These are phyloP conservation scores for Carapus acus DNA, from an alignment of 2,797 vertebrate species.

Conservation along the genomic window DNA sequence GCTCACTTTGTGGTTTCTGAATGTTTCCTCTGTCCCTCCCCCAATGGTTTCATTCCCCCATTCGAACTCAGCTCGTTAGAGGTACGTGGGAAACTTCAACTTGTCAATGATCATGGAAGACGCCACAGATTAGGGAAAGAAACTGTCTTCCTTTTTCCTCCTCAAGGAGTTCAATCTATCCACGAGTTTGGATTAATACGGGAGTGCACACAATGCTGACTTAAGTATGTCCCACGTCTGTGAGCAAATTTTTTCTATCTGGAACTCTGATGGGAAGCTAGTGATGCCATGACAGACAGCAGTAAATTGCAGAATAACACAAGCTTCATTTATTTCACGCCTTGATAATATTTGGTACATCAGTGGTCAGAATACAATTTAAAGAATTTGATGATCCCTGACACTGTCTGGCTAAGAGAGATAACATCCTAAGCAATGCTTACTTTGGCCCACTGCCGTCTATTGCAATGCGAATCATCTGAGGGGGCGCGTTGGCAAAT, in stretches of 20 bases:
- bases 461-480: background rate
- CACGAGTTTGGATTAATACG: background rate
- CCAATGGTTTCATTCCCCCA: slow-evolving; percentile 10
- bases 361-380: background rate
- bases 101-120: background rate
- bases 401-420: background rate
- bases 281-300: background rate
- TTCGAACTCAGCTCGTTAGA: slow-evolving; percentile 13
- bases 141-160: slow-evolving; percentile 2
- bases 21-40: slow-evolving; percentile 17
- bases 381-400: background rate
- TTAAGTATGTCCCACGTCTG: background rate
- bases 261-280: background rate
- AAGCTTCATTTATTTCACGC: background rate
- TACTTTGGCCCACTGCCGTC: slow-evolving; percentile 1
- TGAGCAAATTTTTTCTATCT: background rate
- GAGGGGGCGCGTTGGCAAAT: background rate
- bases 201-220: slow-evolving; percentile 10
- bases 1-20: slow-evolving; percentile 20
- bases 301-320: background rate
- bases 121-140: background rate
- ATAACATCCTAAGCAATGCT: slow-evolving; percentile 4
- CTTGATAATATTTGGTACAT: background rate
- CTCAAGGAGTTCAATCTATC: background rate
- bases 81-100: slow-evolving; percentile 4